These are phyloP conservation scores for Pelecanoides urinatrix DNA, from an alignment of 2,113 vertebrate genomes.

Conservation along the genomic window DNA sequence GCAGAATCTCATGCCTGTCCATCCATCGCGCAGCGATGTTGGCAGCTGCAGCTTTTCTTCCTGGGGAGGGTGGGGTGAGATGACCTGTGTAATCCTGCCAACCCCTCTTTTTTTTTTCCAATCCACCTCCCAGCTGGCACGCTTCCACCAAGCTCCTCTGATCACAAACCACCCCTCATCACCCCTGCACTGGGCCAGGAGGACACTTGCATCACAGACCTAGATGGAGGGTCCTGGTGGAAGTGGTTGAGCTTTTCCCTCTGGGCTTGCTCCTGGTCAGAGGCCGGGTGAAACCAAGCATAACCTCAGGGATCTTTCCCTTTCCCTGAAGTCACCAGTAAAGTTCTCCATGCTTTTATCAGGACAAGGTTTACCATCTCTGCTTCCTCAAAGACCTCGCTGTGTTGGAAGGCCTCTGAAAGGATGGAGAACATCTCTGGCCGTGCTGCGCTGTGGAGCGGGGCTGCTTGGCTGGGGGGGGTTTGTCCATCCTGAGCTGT, in stretches of 20 bases:
- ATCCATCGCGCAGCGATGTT: background rate
- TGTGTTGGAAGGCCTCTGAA: background rate
- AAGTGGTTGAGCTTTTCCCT: background rate
- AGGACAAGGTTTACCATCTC: background rate
- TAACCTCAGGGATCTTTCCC: background rate
- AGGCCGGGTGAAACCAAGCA: background rate
- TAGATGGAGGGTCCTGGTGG: background rate
- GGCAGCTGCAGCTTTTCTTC: background rate
- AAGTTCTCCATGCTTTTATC: background rate
- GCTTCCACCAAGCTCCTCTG: fast-evolving
- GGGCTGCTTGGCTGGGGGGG: fast-evolving
- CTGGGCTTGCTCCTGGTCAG: background rate
- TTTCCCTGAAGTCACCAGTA: background rate
- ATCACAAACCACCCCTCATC: background rate
- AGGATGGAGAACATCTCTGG: background rate
- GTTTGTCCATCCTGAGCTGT: background rate
- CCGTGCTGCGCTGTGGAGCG: fast-evolving
- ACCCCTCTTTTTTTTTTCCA: background rate
- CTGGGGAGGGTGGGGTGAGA: background rate
- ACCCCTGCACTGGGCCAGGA: background rate
- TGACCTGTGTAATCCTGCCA: background rate
- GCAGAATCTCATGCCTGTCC: background rate
- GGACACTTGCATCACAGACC: background rate
- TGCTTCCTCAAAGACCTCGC: background rate
- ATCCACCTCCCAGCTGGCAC: background rate